Evolutionary conservation across 1,140 invertebrate species (phyloP).

Genomic region (Sminthurinus signatus): DNA sequence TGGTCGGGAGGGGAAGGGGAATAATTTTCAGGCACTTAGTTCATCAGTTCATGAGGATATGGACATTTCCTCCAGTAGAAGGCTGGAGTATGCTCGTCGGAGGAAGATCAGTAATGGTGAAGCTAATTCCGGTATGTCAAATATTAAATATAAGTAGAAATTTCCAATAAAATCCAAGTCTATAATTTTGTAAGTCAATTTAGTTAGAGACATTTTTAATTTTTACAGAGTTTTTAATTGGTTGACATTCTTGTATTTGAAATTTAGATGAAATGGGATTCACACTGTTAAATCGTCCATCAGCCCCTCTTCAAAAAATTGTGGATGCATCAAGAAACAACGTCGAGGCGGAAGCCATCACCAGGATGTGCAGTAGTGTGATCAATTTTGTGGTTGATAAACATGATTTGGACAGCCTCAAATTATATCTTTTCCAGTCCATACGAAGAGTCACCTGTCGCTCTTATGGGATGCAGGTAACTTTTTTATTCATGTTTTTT

Average conservation of each 20-base stretch:
- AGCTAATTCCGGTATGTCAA: neutral
- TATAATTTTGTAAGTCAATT: too few species aligned
- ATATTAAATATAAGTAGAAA: neutral
- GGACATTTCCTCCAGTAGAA: neutral
- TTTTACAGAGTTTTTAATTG: too few species aligned
- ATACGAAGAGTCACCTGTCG: conserved; percentile 74
- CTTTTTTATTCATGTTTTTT: conserved; percentile 1
- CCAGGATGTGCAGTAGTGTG: conserved; percentile 47
- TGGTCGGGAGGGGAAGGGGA: neutral
- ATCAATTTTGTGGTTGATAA: conserved; percentile 77
- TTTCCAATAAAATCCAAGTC: too few species aligned
- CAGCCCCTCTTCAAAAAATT: conserved; percentile 41
- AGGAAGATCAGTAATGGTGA: conserved; percentile 39
- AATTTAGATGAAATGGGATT: conserved; percentile 9
- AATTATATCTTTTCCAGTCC: conserved; percentile 74
- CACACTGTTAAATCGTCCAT: conserved; percentile 22
- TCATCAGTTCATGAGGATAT: neutral
- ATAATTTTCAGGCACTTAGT: neutral
- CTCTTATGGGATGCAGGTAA: conserved; percentile 73
- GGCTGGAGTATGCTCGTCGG: conserved; percentile 8
- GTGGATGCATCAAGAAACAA: conserved; percentile 48
- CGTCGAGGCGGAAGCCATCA: conserved; percentile 23
- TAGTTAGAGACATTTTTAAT: too few species aligned
- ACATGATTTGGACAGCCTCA: conserved; percentile 72
- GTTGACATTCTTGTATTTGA: neutral